Conservation (phyloP, 2,888 invertebrate genomes). For the Brenthis hecate region DNA sequence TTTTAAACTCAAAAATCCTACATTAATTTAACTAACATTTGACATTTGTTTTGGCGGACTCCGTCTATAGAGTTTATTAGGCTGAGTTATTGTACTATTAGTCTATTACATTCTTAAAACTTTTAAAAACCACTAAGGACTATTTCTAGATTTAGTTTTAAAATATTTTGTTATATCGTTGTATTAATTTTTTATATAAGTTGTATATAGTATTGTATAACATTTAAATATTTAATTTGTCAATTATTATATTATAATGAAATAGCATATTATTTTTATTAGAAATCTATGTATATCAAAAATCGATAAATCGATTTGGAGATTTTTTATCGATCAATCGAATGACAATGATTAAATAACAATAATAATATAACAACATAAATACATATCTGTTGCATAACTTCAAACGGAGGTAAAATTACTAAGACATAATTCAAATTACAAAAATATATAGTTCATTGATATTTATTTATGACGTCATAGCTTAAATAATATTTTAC, state of each 20-base stretch:
- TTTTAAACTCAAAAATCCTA: no score
- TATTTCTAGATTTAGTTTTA: neutral
- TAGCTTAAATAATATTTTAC: no score
- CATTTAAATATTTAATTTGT: constrained; percentile 5
- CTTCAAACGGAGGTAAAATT: no score
- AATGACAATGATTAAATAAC: neutral
- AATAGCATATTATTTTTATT: neutral
- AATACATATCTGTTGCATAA: no score
- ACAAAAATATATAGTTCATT: no score
- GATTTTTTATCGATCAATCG: neutral
- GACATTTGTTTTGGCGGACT: no score
- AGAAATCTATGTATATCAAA: neutral
- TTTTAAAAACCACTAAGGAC: neutral
- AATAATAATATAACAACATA: no score
- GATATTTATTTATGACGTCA: no score
- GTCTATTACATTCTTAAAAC: neutral
- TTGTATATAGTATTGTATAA: neutral
- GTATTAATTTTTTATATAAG: neutral
- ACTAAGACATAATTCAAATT: no score
- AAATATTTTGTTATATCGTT: neutral
- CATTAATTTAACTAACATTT: no score
- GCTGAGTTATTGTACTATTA: no score
- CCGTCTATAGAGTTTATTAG: no score
- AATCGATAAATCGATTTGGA: neutral
- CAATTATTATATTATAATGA: neutral